A percentile compares a stretch with the other conserved stretches of the same genome.
phyloP scores from a whole-genome alignment of 1,140 invertebrate genomes.

The Atta texana region DNA sequence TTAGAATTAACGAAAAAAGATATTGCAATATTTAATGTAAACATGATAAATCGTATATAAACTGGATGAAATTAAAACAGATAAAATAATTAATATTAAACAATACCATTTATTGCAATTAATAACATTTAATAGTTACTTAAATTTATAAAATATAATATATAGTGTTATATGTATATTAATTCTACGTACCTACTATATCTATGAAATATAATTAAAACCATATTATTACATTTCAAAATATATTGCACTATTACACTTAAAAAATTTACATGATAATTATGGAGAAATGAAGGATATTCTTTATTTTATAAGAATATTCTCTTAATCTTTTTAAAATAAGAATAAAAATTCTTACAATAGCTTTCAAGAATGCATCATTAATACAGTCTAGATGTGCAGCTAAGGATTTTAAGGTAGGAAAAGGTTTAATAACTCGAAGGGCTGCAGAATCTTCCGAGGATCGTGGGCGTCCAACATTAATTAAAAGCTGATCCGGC shows the following conservation, averaged over 20 bases:
- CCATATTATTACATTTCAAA: not conserved
- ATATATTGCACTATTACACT: not conserved
- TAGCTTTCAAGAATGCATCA: conserved; percentile 2
- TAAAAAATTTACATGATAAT: not conserved
- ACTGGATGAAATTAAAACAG: not conserved
- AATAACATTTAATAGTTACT: conserved; percentile 5
- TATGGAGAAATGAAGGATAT: not conserved
- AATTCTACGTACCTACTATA: not conserved
- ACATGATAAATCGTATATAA: not conserved
- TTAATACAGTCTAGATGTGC: not conserved
- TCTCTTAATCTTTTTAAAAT: not conserved
- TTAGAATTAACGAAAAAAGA: conserved; percentile 21
- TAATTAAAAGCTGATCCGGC: conserved; percentile 61
- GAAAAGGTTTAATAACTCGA: conserved; percentile 66
- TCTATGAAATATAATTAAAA: not conserved
- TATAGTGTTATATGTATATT: not conserved
- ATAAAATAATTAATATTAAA: not conserved
- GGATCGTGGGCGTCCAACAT: conserved; percentile 44
- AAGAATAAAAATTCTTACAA: not conserved
- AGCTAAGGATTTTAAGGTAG: conserved; percentile 1
- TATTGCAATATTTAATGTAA: not conserved
- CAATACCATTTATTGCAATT: not conserved
- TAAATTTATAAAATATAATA: not conserved
- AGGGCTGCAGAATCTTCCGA: conserved; percentile 29
- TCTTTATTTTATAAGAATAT: conserved; percentile 12